Evolutionary conservation across 1,140 invertebrate genomes (phyloP).

Genomic region (Meloidogyne chitwoodi): DNA sequence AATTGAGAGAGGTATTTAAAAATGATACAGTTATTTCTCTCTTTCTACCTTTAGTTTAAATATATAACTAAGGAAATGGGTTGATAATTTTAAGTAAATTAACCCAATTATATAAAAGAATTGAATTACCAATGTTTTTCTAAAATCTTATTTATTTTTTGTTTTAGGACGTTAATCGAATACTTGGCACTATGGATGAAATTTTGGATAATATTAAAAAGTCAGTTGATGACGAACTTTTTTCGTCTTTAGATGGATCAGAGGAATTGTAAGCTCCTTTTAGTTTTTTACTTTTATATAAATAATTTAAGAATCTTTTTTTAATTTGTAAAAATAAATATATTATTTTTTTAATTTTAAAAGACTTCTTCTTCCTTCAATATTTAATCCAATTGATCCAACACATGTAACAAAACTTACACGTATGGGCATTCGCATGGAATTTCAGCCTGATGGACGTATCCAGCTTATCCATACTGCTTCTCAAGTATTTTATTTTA

Average conservation of each 20-base stretch:
- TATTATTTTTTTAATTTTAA: neutral
- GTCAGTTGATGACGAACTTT: slow-evolving; percentile 1
- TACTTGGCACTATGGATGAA: neutral
- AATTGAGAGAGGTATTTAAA: neutral
- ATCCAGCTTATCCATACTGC: slow-evolving; percentile 78
- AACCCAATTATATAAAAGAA: neutral
- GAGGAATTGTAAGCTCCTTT: neutral
- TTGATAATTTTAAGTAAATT: too few species aligned
- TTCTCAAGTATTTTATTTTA: slow-evolving; percentile 60
- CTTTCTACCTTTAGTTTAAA: too few species aligned
- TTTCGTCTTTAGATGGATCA: slow-evolving; percentile 3
- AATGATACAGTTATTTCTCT: too few species aligned
- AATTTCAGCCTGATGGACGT: slow-evolving; percentile 73
- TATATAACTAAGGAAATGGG: too few species aligned
- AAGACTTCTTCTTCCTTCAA: slow-evolving; percentile 61
- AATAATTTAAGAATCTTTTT: neutral
- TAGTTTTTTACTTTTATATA: neutral
- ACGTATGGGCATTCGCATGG: slow-evolving; percentile 88
- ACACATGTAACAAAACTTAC: slow-evolving; percentile 80
- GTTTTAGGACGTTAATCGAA: neutral
- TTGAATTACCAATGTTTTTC: neutral
- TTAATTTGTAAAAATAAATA: neutral
- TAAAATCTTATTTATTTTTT: neutral
- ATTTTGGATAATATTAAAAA: slow-evolving; percentile 14
- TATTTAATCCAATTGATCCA: slow-evolving; percentile 74